Conservation (phyloP, 2,888 invertebrate genomes). For the Nymphalis c-album region DNA sequence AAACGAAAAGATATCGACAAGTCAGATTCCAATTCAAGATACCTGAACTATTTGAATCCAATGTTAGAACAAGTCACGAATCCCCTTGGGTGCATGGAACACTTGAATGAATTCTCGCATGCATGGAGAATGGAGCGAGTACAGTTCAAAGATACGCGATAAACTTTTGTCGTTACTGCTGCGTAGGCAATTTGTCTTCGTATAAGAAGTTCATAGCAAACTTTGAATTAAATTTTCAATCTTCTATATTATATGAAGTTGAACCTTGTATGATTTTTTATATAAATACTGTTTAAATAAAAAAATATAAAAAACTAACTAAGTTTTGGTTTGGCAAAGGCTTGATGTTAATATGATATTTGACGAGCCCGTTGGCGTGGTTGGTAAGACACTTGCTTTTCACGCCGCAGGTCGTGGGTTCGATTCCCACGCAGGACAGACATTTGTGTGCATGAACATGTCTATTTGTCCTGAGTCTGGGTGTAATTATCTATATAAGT, state of each 20-base stretch:
- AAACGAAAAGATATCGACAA: not conserved
- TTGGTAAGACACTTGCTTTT: no score
- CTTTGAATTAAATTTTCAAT: constrained; percentile 29
- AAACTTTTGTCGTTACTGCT: constrained; percentile 36
- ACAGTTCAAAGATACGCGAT: constrained; percentile 34
- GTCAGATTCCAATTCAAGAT: not conserved
- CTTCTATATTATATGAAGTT: not conserved
- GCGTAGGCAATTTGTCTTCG: constrained; percentile 27
- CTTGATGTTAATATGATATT: no score
- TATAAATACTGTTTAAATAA: no score
- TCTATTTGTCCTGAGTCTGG: no score
- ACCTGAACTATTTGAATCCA: constrained; percentile 6
- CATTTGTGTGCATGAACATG: no score
- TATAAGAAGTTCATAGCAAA: constrained; percentile 26
- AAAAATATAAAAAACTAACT: no score
- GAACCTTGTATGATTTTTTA: no score
- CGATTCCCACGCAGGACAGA: no score
- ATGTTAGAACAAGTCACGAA: constrained; percentile 23
- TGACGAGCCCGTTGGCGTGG: no score
- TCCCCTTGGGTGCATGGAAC: constrained; percentile 35
- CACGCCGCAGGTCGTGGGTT: no score
- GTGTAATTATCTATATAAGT: no score
- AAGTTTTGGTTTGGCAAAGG: no score
- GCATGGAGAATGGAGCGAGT: constrained; percentile 33
- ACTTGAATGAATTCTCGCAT: constrained; percentile 33